These are phyloP conservation scores for Clusia tigrina DNA, from an alignment of 2,888 invertebrate genomes.

Conservation along the genomic window DNA sequence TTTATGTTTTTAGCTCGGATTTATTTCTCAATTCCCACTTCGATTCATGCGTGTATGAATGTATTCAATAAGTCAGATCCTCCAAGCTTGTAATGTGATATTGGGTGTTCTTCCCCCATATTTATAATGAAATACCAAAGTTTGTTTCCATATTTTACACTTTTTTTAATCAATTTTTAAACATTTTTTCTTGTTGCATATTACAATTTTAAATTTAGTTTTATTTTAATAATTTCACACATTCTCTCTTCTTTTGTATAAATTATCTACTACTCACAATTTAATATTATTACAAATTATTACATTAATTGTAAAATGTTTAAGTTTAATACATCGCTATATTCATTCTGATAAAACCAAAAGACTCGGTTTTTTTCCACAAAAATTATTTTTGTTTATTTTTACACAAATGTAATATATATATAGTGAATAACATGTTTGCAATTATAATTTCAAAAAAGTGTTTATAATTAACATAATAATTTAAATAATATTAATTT, in stretches of 20 bases:
- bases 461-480: slow-evolving; percentile 30
- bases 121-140: too few relatives aligned
- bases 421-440: too few relatives aligned
- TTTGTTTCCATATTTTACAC: slow-evolving; percentile 30
- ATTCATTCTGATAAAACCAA: slow-evolving; percentile 6
- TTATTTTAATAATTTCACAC: slow-evolving; percentile 36
- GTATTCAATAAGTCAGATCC: too few relatives aligned
- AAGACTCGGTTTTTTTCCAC: neutral
- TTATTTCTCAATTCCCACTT: too few relatives aligned
- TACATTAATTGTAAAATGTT: slow-evolving; percentile 30
- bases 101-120: too few relatives aligned
- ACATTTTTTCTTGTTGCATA: slow-evolving; percentile 21
- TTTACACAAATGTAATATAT: neutral
- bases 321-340: neutral
- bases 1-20: too few relatives aligned
- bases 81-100: too few relatives aligned
- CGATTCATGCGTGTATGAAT: too few relatives aligned
- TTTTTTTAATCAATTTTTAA: slow-evolving; percentile 32
- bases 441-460: too few relatives aligned
- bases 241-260: slow-evolving; percentile 37
- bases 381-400: neutral
- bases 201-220: slow-evolving; percentile 34
- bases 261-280: slow-evolving; percentile 37
- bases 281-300: slow-evolving; percentile 38
- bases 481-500: slow-evolving; percentile 27